Evolutionary conservation across 2,888 invertebrate genomes (phyloP).

Genomic region (Temnothorax ravouxi): DNA sequence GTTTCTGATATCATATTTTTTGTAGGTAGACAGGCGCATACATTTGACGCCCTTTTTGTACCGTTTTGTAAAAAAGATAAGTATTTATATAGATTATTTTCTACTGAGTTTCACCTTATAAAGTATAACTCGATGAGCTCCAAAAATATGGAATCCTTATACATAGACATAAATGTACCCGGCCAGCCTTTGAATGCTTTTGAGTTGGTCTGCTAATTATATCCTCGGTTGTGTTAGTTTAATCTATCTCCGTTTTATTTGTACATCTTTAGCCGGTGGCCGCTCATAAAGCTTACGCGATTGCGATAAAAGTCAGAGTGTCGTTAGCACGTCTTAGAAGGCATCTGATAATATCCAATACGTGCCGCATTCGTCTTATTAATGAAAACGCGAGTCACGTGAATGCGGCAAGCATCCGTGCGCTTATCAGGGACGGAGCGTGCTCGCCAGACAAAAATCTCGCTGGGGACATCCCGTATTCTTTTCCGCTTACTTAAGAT

Average conservation of each 20-base stretch:
- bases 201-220: slow-evolving; percentile 20
- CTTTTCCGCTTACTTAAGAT: slow-evolving; percentile 25
- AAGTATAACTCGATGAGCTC: background rate
- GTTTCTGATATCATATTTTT: too few species aligned
- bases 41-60: too few species aligned
- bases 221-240: background rate
- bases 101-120: background rate
- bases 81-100: background rate
- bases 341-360: slow-evolving; percentile 62
- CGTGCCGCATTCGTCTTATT: slow-evolving; percentile 60
- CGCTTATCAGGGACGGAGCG: slow-evolving; percentile 58
- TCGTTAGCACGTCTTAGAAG: slow-evolving; percentile 25
- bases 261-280: background rate
- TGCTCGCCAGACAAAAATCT: slow-evolving; percentile 21
- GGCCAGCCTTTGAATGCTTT: slow-evolving; percentile 20
- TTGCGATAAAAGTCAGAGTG: slow-evolving; percentile 17
- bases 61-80: too few species aligned
- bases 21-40: too few species aligned
- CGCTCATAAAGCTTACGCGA: slow-evolving; percentile 20
- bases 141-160: background rate
- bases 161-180: background rate
- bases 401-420: background rate
- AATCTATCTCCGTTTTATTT: slow-evolving; percentile 37
- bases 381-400: slow-evolving; percentile 57
- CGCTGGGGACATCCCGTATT: slow-evolving; percentile 17